Base-by-base conservation (phyloP, 2,113 vertebrate species). In the Myotis brandtii region DNA sequence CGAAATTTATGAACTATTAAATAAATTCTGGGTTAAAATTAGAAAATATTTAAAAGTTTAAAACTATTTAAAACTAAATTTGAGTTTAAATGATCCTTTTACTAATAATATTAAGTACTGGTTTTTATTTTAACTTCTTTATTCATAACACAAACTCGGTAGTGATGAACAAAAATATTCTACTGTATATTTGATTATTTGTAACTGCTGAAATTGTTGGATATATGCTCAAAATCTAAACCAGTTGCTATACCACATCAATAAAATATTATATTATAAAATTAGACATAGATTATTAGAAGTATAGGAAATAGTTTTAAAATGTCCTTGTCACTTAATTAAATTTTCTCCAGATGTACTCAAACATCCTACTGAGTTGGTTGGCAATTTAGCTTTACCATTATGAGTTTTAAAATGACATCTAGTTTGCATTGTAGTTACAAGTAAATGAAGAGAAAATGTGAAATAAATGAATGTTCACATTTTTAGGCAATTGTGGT, bases 401-500 rank as follows among this genome's bases (percentile, higher is more conserved):
- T 92, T 93, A 76, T 50, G 72, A 12, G 8, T 37, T 96, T 80
- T 89, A 89, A 96, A 97, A 83, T 91, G 77, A 52, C 37, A 95
- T 70, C 62, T 37, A 79, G 67, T 95, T 96, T 85, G 30, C 32
- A 75, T 37, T 93, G 64, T 67, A 56, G 46, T 95, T 97, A 77
- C 67, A 94, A 93, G 23, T 91, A 79, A 40, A 54, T 96, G 77
- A 96, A 82, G n/a, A 94, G 67, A 85, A 94, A 94, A 93, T 93
- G 64, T 18, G 43, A 95, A 94, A 96, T 92, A 92, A 97, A 93
- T 97, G 75, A 90, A 83, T 77, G 23, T 25, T 91, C 32, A 52
- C 66, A 93, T 84, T 95, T 90, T 90, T 84, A 92, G 80, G n/a
- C 34, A 48, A 92, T 79, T 46, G 69, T 59, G 50, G 37, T 95